phyloP scores from a whole-genome alignment of 2,888 invertebrate genomes.

The Drosophila paramelanica region DNA sequence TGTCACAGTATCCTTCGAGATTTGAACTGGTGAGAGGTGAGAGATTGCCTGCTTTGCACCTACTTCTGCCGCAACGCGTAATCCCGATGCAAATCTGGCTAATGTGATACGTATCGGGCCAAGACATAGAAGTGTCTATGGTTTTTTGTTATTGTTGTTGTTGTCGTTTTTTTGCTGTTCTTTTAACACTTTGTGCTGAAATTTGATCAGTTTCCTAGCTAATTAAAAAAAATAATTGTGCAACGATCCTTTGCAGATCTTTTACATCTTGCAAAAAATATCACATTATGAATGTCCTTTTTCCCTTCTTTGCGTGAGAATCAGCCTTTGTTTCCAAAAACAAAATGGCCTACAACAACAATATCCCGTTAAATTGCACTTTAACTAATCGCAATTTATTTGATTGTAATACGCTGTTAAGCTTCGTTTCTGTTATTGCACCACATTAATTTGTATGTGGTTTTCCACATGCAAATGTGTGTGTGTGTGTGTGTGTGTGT shows the following conservation, averaged over 20 bases:
- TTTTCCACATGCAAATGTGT: conserved; percentile 7
- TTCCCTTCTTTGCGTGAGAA: conserved; percentile 40
- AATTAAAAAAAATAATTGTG: conserved; percentile 58
- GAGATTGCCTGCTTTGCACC: conserved; percentile 25
- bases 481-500: conserved; percentile 1
- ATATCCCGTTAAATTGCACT: conserved; percentile 41
- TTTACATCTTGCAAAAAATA: conserved; percentile 23
- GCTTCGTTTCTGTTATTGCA: conserved; percentile 41
- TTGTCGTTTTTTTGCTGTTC: conserved; percentile 40
- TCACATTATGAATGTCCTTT: conserved; percentile 30
- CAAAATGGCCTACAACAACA: conserved; percentile 12
- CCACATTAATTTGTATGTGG: conserved; percentile 8
- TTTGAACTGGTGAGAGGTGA: conserved; percentile 60
- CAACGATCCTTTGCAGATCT: conserved; percentile 18
- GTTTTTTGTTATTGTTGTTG: conserved; percentile 1
- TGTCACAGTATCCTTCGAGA: conserved; percentile 64
- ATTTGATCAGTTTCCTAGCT: conserved; percentile 59
- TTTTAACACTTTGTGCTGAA: conserved; percentile 74
- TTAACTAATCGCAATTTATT: conserved; percentile 64
- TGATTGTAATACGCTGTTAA: conserved; percentile 71
- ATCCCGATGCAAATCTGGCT: conserved; percentile 79
- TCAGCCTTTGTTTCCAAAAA: background rate
- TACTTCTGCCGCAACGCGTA: conserved; percentile 49
- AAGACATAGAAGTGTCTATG: conserved; percentile 11
- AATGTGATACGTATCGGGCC: conserved; percentile 75